Evolutionary conservation across 2,113 vertebrate species (phyloP).

Genomic region (human (Homo sapiens)): GRCh38 chr3:109275001-109275500

Average conservation of each 20-base stretch:
- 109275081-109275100: not conserved
- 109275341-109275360: not conserved
- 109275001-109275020: not conserved
- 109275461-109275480: too few relatives aligned
- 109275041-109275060: not conserved
- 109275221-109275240: not conserved
- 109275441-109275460: too few relatives aligned
- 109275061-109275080: not conserved
- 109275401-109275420: not conserved
- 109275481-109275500: too few relatives aligned
- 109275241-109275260: not conserved
- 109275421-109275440: not conserved
- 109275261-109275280: not conserved
- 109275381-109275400: not conserved
- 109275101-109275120: not conserved
- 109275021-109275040: not conserved
- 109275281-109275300: not conserved
- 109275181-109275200: too few relatives aligned
- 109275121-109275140: not conserved
- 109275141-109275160: not conserved
- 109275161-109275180: too few relatives aligned
- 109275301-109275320: not conserved
- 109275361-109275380: slow-evolving; percentile 13
- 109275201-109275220: not conserved
- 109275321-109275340: not conserved